Base-by-base conservation (phyloP, 2,888 invertebrate genomes). In the Acanthopleura granulata region DNA sequence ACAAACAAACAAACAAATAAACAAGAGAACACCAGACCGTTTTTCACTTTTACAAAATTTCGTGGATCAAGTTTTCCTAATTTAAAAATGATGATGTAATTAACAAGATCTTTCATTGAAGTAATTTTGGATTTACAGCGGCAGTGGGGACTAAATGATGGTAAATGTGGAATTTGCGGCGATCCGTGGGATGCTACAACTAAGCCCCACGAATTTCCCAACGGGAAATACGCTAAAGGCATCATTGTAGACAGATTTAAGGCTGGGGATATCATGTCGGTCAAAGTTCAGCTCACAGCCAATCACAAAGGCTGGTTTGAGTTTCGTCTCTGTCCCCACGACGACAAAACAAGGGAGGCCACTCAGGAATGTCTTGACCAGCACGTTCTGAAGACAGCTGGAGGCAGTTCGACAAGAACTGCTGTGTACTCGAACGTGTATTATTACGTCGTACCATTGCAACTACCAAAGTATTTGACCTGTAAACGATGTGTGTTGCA, bases 271-370 rank as follows among this genome's bases (percentile, higher is more conserved):
- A 57, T 76, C 29, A 81, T 82, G 40, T 74, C 62, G 0, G 77
- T 77, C n/a, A 75, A 72, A 16, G 75, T 78, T 15, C 78, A 76
- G 1, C 75, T 82, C 49, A 82, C 82, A 18, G 80, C 82, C 70
- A 80, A 80, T 73, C 82, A 82, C 73, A 74, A 76, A 49, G 81
- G 82, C 29, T 82, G 80, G 79, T 72, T 80, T 27, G 81, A 82
- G 74, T 80, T 81, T 66, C 76, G 81, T 12, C 74, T 82, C 15
- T 82, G 82, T 62, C 74, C 79, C 0, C 81, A 81, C 69, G 80
- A 82, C 73, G 57, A 77, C 40, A 80, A 80, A 0, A 62, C 27
- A 12, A 66, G 15, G 3, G 66, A 66, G 29, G 66, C 66, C 27
- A 75, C 75, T 12, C 81, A 82, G 29, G 30, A 51, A 22, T 82